Evolutionary conservation across 2,113 vertebrate genomes (phyloP), one percentile per base, ranked within the genome.

Genomic region (Odocoileus virginianus): DNA sequence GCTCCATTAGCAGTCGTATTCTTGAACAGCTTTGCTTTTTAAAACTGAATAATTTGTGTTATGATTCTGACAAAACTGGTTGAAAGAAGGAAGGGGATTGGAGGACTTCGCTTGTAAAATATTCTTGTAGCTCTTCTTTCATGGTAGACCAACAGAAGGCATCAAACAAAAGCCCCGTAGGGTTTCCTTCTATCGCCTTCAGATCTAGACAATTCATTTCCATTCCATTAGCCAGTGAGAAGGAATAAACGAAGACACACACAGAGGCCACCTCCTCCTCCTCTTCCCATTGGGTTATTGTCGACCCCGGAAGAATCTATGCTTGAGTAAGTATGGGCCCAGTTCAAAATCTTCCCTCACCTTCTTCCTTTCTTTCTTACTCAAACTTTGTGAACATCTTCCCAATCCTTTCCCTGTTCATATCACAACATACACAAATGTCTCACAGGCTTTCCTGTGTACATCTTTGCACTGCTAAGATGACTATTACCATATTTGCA

Each of bases 61-160:
- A 64, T 43, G 47, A 91, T 89, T 89, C 33, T 81, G 30, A 95
- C 91, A 83, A 96, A 91, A 81, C 61, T 58, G 21, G 45, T 91
- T 89, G 45, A 84, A 94, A 86, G 87, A 92, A 92, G 25, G 52
- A 71, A 91, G 54, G 58, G 14, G 7, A 57, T 55, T 91, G 55
- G 33, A 87, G 71, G 83, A 50, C 40, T 40, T 85, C 45, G 25
- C 94, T 93, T 85, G 91, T 93, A 94, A 97, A 92, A 95, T 89
- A 93, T 89, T 94, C 94, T 36, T 83, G 28, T 86, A 91, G 47
- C 25, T 78, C 52, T 33, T 83, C 30, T 96, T 98, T 89, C 27
- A 57, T 28, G 33, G 40, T 27, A 94, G 50, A 82, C 16, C 76
- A 81, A 83, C 30, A 94, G 55, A 89, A 89, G 33, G 3, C 8